These are phyloP conservation scores for Neodiprion pinetum DNA, from an alignment of 1,140 invertebrate species.

Conservation along the genomic window DNA sequence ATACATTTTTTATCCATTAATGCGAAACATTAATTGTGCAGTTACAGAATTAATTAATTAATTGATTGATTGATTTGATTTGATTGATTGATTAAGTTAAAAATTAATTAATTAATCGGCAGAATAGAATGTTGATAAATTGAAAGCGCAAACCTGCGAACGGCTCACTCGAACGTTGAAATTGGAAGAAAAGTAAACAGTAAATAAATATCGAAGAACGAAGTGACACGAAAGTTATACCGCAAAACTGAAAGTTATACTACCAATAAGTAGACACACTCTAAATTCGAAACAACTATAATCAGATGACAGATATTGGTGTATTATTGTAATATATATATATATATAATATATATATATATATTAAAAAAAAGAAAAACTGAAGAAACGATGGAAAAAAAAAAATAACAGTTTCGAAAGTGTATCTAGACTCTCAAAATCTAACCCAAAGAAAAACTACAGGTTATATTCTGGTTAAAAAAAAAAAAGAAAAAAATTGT, in stretches of 20 bases:
- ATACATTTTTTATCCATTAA: too few relatives aligned
- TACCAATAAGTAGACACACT: constrained; percentile 52
- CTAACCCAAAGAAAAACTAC: neutral
- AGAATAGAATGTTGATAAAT: too few relatives aligned
- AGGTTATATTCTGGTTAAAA: neutral
- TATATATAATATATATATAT: neutral
- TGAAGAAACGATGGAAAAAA: neutral
- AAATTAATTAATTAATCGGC: too few relatives aligned
- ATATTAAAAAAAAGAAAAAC: neutral
- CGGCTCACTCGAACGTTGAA: too few relatives aligned
- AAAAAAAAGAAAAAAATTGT: neutral
- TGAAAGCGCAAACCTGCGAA: too few relatives aligned
- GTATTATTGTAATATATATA: neutral
- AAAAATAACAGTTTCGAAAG: neutral
- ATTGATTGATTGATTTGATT: too few relatives aligned
- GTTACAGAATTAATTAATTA: too few relatives aligned
- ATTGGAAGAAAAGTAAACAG: too few relatives aligned
- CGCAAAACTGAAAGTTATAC: neutral
- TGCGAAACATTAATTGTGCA: too few relatives aligned
- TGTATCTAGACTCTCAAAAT: too few relatives aligned
- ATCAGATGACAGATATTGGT: constrained; percentile 1
- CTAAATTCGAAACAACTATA: constrained; percentile 56
- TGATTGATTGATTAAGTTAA: too few relatives aligned
- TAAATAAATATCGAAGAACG: too few relatives aligned
- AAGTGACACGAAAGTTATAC: neutral